Base-by-base conservation (phyloP, 2,113 vertebrate species). In the Chaetorhynchus papuensis region DNA sequence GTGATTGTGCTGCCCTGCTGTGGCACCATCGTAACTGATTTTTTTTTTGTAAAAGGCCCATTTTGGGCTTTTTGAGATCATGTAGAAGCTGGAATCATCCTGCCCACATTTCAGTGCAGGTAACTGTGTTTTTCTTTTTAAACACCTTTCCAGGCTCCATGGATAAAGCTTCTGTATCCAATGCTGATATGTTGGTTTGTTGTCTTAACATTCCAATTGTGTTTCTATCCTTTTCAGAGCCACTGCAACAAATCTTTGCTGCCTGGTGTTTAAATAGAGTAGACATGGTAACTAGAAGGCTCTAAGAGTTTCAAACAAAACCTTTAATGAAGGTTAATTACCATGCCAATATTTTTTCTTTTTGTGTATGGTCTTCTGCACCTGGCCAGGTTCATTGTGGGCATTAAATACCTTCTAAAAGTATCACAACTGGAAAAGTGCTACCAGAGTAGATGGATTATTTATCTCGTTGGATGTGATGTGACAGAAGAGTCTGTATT, bases 251-350 rank as follows among this genome's bases (percentile, higher is more conserved):
- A 78, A 71, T 79, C 63, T 93, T 35, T 77, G 37, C 79, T 88
- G 66, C 83, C 66, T 53, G 63, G 63, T 93, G 71, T 77, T 90
- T 92, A 74, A 76, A 60, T 24, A 57, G 44, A 80, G 75, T 79
- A 81, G 52, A 63, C 68, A 49, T 83, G 76, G 89, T 45, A 93
- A 94, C 92, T 20, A 41, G 64, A 81, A 90, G 50, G 64, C 89
- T 92, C 37, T 27, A 11, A 42, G 56, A 53, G 66, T 76, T 69
- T 79, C 85, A 87, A 91, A 88, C 56, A 39, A 72, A 90, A 60
- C 54, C 24, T 87, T 45, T 49, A 26, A 45, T 56, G 69, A 80
- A 86, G 47, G 45, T 60, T 89, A 49, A 80, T 60, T 61, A 47
- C 44, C 42, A 23, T 39, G 72, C 24, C 2, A 6, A 23, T 44